Base-by-base conservation (phyloP, 2,113 vertebrate genomes). In the Atlantisia rogersi region DNA sequence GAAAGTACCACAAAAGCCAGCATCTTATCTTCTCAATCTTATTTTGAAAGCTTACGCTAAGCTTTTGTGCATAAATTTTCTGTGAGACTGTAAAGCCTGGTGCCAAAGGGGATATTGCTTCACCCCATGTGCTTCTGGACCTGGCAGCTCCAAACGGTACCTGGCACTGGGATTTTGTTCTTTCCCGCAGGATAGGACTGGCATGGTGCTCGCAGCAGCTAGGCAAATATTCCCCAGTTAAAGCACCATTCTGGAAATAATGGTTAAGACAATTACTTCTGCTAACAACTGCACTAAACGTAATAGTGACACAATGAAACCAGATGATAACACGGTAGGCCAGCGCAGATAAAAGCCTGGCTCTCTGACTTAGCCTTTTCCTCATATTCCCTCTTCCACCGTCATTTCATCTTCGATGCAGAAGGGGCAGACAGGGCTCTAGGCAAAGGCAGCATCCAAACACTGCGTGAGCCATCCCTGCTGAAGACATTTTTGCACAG, bases 101-200 rank as follows among this genome's bases (percentile, higher is more conserved):
- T 58, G 92, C 58, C 71, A 92, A 96, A 92, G 80, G 40, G 31
- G 50, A 39, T 79, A 74, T 42, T 81, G 55, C 44, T 84, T 46
- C 28, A 70, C 48, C 50, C 74, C 8, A 12, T 24, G 40, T 77
- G 65, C 52, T 91, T 94, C 62, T 75, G 80, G 94, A 94, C 69
- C 52, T 92, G 74, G 71, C 85, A 83, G 59, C 9, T 92, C 86
- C 25, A 88, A 96, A 94, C 59, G 87, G 67, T 53, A 92, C 81
- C 87, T 88, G 88, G 92, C 73, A 92, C 70, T 77, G 80, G 95
- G 78, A 97, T 97, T 83, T 97, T 56, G 71, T 95, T 93, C 88
- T 90, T 96, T 96, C 92, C 85, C n/a, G 37, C 32, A 91, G 26
- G 46, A 88, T 88, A 93, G 8, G 22, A 92, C 88, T 82, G 96